Evolutionary conservation across 2,113 vertebrate species (phyloP), one percentile per base, ranked within the genome.

Genomic region (Gymnorhina tibicen): DNA sequence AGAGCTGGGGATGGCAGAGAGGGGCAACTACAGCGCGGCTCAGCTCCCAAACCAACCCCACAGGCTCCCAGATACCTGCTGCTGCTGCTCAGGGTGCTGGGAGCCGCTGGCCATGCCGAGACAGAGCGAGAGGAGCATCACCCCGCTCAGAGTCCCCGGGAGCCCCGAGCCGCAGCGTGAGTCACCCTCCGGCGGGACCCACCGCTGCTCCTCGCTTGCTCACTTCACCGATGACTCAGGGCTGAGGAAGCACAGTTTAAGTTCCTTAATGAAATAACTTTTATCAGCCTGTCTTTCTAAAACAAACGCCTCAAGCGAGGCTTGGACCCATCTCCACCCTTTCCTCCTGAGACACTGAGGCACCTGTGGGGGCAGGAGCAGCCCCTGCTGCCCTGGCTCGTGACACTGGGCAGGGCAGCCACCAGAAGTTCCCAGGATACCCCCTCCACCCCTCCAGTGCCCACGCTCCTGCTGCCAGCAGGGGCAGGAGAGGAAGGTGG

Each of bases 201-300:
- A 15, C n/a, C 53, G 80, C 68, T 89, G 66, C 95, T 80, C 32
- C 81, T 86, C 1, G 6, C 70, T 91, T 96, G 94, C 93, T 97
- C 90, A 91, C 75, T 94, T 88, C 88, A 86, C 66, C 62, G 94
- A 62, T 97, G 97, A 97, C 93, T 96, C 96, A 97, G 88, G 92
- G 27, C 27, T 94, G 87, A 96, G 83, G 88, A 94, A 92, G 84
- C 81, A 91, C 84, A 63, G 42, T 85, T 79, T 76, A 90, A 96
- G 94, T 67, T 93, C 52, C 81, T 94, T 95, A 95, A 97, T 93
- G 84, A 95, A 97, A 97, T 97, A 96, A 97, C 89, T 93, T 69
- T 53, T 69, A 83, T 87, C 33, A 9, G 63, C 23, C 10, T 53
- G 67, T 73, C 66, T 94, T 89, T 91, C 86, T 95, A 85, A 95